Evolutionary conservation across 2,797 vertebrate species (phyloP), one percentile per base, ranked within the genome.

Genomic region (Falco naumanni): DNA sequence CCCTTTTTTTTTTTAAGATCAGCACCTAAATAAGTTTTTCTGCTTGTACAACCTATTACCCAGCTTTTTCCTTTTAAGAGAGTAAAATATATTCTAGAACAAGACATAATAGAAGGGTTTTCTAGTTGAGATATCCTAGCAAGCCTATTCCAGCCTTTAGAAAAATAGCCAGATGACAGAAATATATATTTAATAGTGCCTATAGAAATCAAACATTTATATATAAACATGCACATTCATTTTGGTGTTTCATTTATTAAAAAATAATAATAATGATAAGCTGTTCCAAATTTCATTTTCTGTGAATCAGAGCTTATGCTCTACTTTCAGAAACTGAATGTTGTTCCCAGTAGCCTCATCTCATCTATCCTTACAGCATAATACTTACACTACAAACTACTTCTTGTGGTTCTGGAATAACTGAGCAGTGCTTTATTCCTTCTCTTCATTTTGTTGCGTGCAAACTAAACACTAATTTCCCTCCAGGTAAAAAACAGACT

Each of bases 281-380:
- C 56, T 79, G 37, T 75, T 84, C 11, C 28, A 80, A 80, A 72
- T 92, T 57, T 94, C 29, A 39, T 87, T 93, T 90, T 81, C 45
- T 24, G 37, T 80, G 48, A 92, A 89, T 92, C 51, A 53, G 63
- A 66, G 54, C 31, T 50, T 61, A 43, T 37, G 29, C 47, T 88
- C 88, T 86, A 69, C 54, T 93, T 90, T 66, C 77, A 89, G 69
- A 89, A 92, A 80, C 1, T 24, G 78, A 94, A 86, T 69, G 57
- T 20, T 91, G 34, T n/a, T 91, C 85, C 64, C 71, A 77, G 29
- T 37, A 77, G 68, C 64, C 56, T 89, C 50, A 61, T 77, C 33
- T 83, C 64, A 80, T 57, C 60, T 66, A 59, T 45, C 61, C 71
- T 82, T 92, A 60, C 89, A 92, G 60, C 33, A 34, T 61, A 65